These are phyloP conservation scores for Lepidostoma basale DNA, from an alignment of 1,140 invertebrate genomes.

Conservation along the genomic window DNA sequence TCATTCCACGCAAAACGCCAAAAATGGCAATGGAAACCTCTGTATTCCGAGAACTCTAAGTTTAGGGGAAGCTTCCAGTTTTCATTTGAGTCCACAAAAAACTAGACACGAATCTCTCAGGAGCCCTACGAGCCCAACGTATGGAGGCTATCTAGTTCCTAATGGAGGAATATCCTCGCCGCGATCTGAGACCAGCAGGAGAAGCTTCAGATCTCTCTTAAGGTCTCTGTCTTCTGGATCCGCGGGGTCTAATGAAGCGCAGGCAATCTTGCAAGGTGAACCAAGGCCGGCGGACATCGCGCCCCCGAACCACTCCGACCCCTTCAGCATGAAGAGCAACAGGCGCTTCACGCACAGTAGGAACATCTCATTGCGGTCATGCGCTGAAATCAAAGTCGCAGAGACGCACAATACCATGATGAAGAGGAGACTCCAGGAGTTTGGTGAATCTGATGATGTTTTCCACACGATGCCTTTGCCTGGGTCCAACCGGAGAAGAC, in stretches of 20 bases:
- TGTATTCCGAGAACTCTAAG: neutral
- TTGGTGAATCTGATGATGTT: constrained; percentile 49
- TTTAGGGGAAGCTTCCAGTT: neutral
- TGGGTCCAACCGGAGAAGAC: constrained; percentile 51
- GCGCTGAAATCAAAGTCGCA: constrained; percentile 15
- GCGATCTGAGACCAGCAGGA: constrained; percentile 51
- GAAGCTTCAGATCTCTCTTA: constrained; percentile 59
- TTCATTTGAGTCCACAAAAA: constrained; percentile 36
- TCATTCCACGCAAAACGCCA: constrained; percentile 31
- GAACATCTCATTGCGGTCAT: constrained; percentile 31
- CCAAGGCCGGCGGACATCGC: constrained; percentile 52
- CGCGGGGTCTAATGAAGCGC: constrained; percentile 54
- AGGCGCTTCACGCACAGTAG: constrained; percentile 36
- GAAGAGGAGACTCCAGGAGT: constrained; percentile 28
- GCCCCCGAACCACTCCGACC: constrained; percentile 40
- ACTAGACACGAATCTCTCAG: constrained; percentile 48
- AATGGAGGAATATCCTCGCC: constrained; percentile 50
- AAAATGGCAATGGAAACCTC: constrained; percentile 35
- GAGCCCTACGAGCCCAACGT: constrained; percentile 46
- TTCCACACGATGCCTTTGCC: constrained; percentile 59
- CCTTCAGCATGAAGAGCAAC: constrained; percentile 23
- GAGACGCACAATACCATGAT: constrained; percentile 27
- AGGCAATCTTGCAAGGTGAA: constrained; percentile 58
- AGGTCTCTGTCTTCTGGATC: constrained; percentile 59
- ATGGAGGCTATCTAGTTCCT: constrained; percentile 50